phyloP scores from a whole-genome alignment of 1,140 invertebrate genomes.

The Cydia pomonella region DNA sequence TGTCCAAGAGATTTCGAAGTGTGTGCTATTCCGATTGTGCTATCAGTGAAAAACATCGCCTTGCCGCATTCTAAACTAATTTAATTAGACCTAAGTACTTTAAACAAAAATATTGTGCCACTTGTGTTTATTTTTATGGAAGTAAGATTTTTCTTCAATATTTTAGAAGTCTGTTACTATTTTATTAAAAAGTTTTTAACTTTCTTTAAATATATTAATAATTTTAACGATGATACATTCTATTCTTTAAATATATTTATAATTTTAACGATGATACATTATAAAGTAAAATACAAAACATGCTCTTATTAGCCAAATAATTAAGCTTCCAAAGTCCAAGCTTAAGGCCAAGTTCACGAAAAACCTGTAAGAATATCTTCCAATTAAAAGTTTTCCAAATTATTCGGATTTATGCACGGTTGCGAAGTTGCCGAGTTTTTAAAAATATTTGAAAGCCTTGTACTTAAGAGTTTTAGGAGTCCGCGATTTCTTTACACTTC shows the following conservation, averaged over 20 bases:
- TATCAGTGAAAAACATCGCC: too few relatives aligned
- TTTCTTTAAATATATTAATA: too few relatives aligned
- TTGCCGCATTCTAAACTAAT: too few relatives aligned
- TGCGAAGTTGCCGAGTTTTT: slow-evolving; percentile 2
- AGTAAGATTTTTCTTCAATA: too few relatives aligned
- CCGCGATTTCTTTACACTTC: slow-evolving; percentile 1
- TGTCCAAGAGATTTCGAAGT: too few relatives aligned
- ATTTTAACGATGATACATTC: not conserved
- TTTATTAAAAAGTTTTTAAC: too few relatives aligned
- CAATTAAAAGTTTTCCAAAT: slow-evolving; percentile 11
- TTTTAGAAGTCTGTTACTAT: too few relatives aligned
- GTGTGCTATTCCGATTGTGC: too few relatives aligned
- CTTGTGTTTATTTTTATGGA: too few relatives aligned
- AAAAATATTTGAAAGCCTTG: slow-evolving; percentile 5
- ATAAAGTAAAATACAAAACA: not conserved
- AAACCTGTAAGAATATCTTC: slow-evolving; percentile 1
- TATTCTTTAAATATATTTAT: too few relatives aligned
- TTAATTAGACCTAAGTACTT: too few relatives aligned
- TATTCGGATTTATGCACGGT: slow-evolving; percentile 6
- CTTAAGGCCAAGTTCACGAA: not conserved
- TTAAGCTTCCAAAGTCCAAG: not conserved
- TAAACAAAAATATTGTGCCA: too few relatives aligned
- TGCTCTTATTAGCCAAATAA: not conserved
- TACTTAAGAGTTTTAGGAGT: not conserved
- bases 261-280: not conserved